Evolutionary conservation across 2,113 vertebrate genomes (phyloP).

Genomic region (Lepisosteus oculatus): DNA sequence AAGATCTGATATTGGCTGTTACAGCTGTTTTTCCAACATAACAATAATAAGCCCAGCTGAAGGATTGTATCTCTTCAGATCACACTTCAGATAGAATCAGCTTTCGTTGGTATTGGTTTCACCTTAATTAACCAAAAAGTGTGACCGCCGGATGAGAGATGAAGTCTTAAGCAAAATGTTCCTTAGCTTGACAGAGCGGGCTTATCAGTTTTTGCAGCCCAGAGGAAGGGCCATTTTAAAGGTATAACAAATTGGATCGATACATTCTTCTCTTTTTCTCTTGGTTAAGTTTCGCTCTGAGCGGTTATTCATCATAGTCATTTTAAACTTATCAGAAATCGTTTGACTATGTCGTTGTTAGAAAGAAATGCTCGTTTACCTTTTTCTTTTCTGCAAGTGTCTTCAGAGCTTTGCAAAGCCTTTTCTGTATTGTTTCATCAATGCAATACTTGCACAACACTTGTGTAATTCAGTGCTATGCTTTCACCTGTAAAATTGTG

Average conservation of each 20-base stretch:
- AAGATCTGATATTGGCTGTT: constrained; percentile 74
- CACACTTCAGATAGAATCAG: constrained; percentile 57
- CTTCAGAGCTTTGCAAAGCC: too few species aligned
- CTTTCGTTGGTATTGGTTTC: constrained; percentile 49
- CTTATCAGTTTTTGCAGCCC: constrained; percentile 54
- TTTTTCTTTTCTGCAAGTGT: too few species aligned
- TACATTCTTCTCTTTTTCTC: not conserved
- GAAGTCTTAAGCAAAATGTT: constrained; percentile 69
- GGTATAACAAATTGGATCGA: constrained; percentile 45
- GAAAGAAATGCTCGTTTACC: too few species aligned
- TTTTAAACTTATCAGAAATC: too few species aligned
- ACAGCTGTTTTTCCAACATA: constrained; percentile 63
- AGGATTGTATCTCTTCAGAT: not conserved
- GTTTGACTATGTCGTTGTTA: too few species aligned
- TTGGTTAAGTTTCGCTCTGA: not conserved
- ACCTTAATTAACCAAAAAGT: constrained; percentile 66
- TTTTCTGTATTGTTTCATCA: too few species aligned
- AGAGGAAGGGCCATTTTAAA: constrained; percentile 40
- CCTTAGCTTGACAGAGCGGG: constrained; percentile 52
- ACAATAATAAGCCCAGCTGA: not conserved
- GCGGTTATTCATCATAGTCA: too few species aligned
- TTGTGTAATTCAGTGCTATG: too few species aligned
- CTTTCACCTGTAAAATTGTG: too few species aligned
- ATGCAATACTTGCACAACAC: too few species aligned
- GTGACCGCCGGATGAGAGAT: constrained; percentile 65